Percentiles rank a stretch among this genome's conserved stretches.
phyloP scores from a whole-genome alignment of 2,113 vertebrate genomes.

The Ceyx melanurus region DNA sequence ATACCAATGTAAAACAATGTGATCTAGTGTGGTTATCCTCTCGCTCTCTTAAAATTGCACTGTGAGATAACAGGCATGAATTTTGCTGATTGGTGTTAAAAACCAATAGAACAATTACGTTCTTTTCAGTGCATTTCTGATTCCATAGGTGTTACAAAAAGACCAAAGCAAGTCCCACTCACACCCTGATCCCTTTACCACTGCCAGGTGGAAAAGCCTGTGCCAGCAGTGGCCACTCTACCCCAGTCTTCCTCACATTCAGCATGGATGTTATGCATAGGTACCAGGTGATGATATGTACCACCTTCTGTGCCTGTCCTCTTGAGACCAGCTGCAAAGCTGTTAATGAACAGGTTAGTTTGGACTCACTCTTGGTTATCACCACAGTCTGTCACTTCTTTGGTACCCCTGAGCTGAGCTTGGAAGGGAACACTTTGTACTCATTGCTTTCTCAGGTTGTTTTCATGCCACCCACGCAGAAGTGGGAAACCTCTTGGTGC shows the following conservation, averaged over 20 bases:
- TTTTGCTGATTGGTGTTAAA: not conserved
- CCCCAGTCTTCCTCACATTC: fast-evolving
- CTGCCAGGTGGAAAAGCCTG: not conserved
- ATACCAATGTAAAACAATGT: not conserved
- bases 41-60: not conserved
- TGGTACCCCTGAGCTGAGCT: not conserved
- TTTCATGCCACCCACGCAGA: not conserved
- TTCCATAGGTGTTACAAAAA: not conserved
- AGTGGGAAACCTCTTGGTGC: fast-evolving
- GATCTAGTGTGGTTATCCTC: not conserved
- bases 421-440: fast-evolving
- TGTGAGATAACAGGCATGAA: not conserved
- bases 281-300: not conserved
- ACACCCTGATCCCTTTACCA: not conserved
- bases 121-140: not conserved
- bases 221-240: not conserved
- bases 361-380: not conserved
- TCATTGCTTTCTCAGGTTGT: not conserved
- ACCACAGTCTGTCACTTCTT: not conserved
- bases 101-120: not conserved
- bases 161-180: not conserved
- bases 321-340: not conserved
- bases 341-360: not conserved
- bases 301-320: not conserved
- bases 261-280: fast-evolving